A percentile compares a stretch with the other conserved stretches of the same genome.
These are phyloP conservation scores for Priapulus caudatus DNA, from an alignment of 2,888 invertebrate genomes.

Conservation along the genomic window DNA sequence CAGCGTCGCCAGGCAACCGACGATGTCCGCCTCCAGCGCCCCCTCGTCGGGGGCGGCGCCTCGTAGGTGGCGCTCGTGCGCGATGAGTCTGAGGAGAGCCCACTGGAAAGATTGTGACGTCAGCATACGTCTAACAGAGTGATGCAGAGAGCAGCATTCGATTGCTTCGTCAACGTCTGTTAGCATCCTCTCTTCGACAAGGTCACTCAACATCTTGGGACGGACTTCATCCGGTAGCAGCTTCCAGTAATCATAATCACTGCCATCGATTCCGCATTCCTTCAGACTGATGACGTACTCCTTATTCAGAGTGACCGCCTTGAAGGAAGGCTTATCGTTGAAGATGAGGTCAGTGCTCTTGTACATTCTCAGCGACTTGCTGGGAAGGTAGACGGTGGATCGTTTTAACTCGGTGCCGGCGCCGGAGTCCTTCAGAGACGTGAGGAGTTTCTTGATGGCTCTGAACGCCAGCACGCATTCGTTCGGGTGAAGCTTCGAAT, in stretches of 20 bases:
- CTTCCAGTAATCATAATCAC: neutral
- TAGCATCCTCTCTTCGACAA: neutral
- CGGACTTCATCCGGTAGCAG: neutral
- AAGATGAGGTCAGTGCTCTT: constrained; percentile 1
- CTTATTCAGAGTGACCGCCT: neutral
- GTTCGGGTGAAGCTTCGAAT: neutral
- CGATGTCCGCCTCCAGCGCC: neutral
- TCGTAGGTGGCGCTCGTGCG: neutral
- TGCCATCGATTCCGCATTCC: neutral
- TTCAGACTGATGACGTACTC: neutral
- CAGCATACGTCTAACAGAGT: neutral
- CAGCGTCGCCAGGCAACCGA: neutral
- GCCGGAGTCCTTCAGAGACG: neutral
- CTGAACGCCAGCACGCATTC: constrained; percentile 3
- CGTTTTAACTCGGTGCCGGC: neutral
- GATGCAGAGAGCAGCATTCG: neutral
- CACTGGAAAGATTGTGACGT: neutral
- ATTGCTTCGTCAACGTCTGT: neutral
- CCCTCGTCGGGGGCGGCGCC: neutral
- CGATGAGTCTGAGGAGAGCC: neutral
- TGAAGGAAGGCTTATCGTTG: neutral
- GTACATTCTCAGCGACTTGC: neutral
- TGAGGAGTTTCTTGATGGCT: neutral
- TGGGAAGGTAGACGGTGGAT: neutral
- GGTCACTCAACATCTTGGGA: neutral